Base-by-base conservation (phyloP, 2,888 invertebrate species). In the Selenia dentaria region DNA sequence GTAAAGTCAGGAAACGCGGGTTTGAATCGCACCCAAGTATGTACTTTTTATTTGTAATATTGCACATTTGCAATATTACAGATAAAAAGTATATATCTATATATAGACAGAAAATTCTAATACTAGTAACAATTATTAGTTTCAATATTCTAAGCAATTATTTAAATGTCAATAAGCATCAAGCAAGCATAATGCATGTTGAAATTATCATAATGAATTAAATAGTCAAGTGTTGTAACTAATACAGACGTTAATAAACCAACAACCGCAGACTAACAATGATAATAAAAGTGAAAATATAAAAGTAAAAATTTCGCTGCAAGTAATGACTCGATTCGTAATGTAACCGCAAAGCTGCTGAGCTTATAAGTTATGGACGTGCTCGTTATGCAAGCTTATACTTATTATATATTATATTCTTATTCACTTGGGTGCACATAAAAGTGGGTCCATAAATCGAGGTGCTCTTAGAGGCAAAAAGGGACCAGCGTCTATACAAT, bases 381-480 rank as follows among this genome's bases (percentile, higher is more conserved):
- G n/a, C n/a, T 50, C 44, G 44, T 51, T 54, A 48, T 38, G 41
- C 35, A 34, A 41, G 27, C 47, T 37, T 22, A 34, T 38, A 44
- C 38, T 43, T 49, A 44, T 41, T 48, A n/a, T n/a, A n/a, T n/a
- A n/a, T n/a, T n/a, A 48, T 44, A 47, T 43, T 43, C 41, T 52
- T 50, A 45, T 39, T 48, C 51, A 50, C 42, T 42, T 43, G 38
- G 22, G 51, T 33, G 36, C 34, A 32, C 43, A 43, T 49, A 48
- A 53, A 56, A 35, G 37, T 37, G 26, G 38, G 40, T 41, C 25
- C 26, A 43, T 51, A 56, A 56, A 51, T 53, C 35, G 44, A 44
- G 41, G 42, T 20, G 39, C 43, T 48, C 31, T 46, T 35, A 36
- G 44, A 50, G 36, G 50, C 48, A 53, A 53, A 56, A 56, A 45